phyloP scores from a whole-genome alignment of 2,888 invertebrate species.

The Micoletzkya japonica region DNA sequence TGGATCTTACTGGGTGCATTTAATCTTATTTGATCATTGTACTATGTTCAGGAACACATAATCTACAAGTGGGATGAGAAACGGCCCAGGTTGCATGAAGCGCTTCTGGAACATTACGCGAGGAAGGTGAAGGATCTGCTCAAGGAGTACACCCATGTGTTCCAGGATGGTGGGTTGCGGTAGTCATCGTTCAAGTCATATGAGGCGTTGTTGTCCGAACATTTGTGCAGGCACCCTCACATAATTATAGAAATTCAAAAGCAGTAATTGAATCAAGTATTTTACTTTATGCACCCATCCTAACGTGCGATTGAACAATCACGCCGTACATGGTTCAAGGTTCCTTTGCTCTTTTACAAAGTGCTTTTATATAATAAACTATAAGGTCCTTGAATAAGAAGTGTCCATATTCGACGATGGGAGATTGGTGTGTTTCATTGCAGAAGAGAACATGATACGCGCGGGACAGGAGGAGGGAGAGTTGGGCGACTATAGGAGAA shows the following conservation, averaged over 20 bases:
- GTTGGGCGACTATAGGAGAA: conserved; percentile 69
- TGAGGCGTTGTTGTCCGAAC: too few relatives aligned
- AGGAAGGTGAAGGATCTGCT: conserved; percentile 71
- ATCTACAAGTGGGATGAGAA: conserved; percentile 86
- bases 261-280: too few relatives aligned
- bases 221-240: too few relatives aligned
- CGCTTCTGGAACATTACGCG: conserved; percentile 84
- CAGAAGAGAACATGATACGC: conserved; percentile 64
- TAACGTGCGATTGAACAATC: too few relatives aligned
- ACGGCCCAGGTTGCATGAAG: conserved; percentile 84
- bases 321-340: too few relatives aligned
- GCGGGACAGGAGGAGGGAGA: conserved; percentile 68
- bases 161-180: conserved; percentile 59
- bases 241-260: too few relatives aligned
- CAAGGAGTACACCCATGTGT: conserved; percentile 64
- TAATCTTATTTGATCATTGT: neutral
- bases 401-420: too few relatives aligned
- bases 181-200: too few relatives aligned
- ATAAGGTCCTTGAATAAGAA: too few relatives aligned
- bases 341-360: too few relatives aligned
- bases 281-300: too few relatives aligned
- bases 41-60: conserved; percentile 77
- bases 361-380: too few relatives aligned
- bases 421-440: conserved; percentile 18
- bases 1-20: neutral